Percentiles rank a stretch among this genome's conserved stretches.
phyloP scores from a whole-genome alignment of 2,113 vertebrate species.

The Antechinus flavipes region DNA sequence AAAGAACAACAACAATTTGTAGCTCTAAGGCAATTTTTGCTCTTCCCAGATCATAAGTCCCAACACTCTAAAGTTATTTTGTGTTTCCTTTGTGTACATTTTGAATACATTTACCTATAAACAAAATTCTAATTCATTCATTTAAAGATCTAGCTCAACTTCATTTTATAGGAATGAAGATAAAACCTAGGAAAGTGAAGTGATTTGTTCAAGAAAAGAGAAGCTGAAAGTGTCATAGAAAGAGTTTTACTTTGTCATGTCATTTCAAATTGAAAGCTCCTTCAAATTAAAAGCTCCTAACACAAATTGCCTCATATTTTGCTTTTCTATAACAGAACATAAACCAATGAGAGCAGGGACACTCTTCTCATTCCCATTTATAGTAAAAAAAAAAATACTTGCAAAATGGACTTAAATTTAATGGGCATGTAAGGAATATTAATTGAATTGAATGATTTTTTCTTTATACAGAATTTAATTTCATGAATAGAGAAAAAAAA shows the following conservation, averaged over 20 bases:
- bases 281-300: neutral
- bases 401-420: neutral
- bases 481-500: neutral
- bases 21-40: neutral
- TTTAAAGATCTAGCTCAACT: neutral
- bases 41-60: neutral
- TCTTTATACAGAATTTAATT: neutral
- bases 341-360: neutral
- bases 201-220: neutral
- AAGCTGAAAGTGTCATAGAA: neutral
- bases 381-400: too few species aligned
- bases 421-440: neutral
- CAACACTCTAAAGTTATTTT: neutral
- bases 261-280: neutral
- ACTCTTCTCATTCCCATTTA: too few species aligned
- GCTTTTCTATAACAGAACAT: neutral
- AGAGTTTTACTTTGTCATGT: neutral
- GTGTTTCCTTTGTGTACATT: neutral
- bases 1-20: too few species aligned
- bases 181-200: neutral
- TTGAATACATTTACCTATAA: neutral
- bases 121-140: neutral
- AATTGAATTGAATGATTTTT: neutral
- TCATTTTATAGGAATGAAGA: neutral
- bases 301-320: neutral